Base-by-base conservation (phyloP, 2,113 vertebrate species). In the Hemichromis elongatus region DNA sequence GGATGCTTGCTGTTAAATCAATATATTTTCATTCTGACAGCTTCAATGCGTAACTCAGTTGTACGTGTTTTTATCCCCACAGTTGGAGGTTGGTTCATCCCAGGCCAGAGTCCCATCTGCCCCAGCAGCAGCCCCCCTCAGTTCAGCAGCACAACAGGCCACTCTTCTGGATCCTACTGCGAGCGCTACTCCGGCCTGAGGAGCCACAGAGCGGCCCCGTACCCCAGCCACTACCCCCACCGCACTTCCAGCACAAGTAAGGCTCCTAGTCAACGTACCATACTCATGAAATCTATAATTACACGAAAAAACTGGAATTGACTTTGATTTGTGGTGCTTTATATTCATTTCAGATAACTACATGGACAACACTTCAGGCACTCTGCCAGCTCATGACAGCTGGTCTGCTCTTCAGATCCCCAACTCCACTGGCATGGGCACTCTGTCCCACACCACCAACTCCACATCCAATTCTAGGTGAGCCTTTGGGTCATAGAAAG, bases 61-160 rank as follows among this genome's bases (percentile, higher is more conserved):
- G 21, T 6, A 13, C n/a, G 26, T 7, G 11, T 47, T 82, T 63
- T 80, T 61, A 35, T 7, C 26, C 52, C 54, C 37, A 13, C 92
- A 97, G 96, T 97, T 18, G 95, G 96, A 30, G 95, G 96, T 42
- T 97, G 96, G 96, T 97, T 97, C 88, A 89, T 97, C 56, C 96
- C 96, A 0, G 94, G 95, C 52, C 96, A 96, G 80, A 92, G 86
- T 55, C 93, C 96, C 9, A 96, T 96, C 81, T 96, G 96, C 90
- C 95, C 96, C 86, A 96, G 94, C 93, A 96, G 94, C 92, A 96
- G 95, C 89, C 96, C 96, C 3, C 94, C 96, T 16, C 96, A 96
- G 92, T 97, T 97, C 92, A 95, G 90, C 1, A 82, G 93, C n/a
- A 83, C 92, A 1, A 93, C 91, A 0, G 94, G 90, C 56, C 96